Percentiles rank a stretch among this genome's conserved stretches.
These are phyloP conservation scores for Drosophila grimshawi DNA, from an alignment of 1,140 invertebrate genomes.

Conservation along the genomic window DNA sequence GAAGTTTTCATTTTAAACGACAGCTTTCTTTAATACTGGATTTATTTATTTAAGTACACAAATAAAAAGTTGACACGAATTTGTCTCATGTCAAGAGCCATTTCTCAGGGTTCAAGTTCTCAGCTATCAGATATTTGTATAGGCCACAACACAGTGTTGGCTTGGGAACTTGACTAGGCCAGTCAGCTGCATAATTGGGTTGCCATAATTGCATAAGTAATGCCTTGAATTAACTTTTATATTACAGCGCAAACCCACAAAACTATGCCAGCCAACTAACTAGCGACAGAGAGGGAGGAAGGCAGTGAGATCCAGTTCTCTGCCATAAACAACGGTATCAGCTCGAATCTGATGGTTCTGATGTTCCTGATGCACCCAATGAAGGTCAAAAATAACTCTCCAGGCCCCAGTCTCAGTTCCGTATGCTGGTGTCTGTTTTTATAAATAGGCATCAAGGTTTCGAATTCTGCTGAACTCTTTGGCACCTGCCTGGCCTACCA, in stretches of 20 bases:
- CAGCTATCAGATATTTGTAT: slow-evolving; percentile 30
- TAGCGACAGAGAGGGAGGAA: background rate
- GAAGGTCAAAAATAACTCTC: slow-evolving; percentile 69
- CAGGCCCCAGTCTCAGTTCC: slow-evolving; percentile 57
- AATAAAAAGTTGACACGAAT: slow-evolving; percentile 33
- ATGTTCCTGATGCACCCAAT: slow-evolving; percentile 35
- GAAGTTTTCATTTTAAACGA: slow-evolving; percentile 58
- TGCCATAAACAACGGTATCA: slow-evolving; percentile 65
- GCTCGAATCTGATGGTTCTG: slow-evolving; percentile 18
- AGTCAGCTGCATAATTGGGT: slow-evolving; percentile 41
- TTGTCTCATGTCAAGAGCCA: slow-evolving; percentile 26
- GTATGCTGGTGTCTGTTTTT: slow-evolving; percentile 46
- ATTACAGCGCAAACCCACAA: slow-evolving; percentile 23
- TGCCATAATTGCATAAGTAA: slow-evolving; percentile 50
- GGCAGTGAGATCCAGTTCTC: slow-evolving; percentile 42
- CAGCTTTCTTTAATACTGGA: slow-evolving; percentile 56
- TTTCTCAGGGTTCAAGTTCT: slow-evolving; percentile 36
- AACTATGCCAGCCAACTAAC: slow-evolving; percentile 15
- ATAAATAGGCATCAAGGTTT: slow-evolving; percentile 80
- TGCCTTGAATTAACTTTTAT: slow-evolving; percentile 40
- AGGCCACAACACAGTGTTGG: background rate
- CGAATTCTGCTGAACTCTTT: slow-evolving; percentile 28
- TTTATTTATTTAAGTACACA: slow-evolving; percentile 13
- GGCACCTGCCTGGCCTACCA: slow-evolving; percentile 1
- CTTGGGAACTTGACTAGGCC: slow-evolving; percentile 24